Percentiles rank a stretch among this genome's conserved stretches.
Conservation (phyloP, 2,888 invertebrate species). For the Cremastinae sp. region DNA sequence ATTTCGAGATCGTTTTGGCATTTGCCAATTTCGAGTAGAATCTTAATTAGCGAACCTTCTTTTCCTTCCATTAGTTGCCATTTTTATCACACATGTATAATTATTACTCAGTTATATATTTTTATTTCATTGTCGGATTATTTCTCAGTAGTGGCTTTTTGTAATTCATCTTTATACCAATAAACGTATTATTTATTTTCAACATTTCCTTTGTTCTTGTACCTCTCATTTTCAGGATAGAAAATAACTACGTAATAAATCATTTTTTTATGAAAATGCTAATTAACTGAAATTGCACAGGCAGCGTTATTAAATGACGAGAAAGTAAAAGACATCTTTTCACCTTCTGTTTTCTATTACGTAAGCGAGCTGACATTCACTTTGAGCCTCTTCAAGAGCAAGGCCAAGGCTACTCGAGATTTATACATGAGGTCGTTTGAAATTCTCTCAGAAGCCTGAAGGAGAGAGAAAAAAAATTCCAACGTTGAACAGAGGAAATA, state of each 20-base stretch:
- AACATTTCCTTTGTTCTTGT: no score
- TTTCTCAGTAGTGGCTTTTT: no score
- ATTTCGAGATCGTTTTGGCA: conserved; percentile 85
- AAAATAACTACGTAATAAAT: no score
- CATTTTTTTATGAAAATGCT: conserved; percentile 4
- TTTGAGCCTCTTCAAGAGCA: conserved; percentile 58
- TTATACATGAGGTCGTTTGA: no score
- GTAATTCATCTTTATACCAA: no score
- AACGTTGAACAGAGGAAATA: not conserved
- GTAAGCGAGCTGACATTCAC: conserved; percentile 43
- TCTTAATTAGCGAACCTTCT: conserved; percentile 11
- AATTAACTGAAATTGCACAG: not conserved
- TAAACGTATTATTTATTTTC: no score
- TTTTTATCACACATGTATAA: not conserved
- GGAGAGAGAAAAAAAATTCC: no score
- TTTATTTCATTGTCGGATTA: not conserved
- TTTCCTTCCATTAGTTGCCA: not conserved
- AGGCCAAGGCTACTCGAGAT: conserved; percentile 69
- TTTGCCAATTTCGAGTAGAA: conserved; percentile 80
- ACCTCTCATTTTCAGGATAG: no score
- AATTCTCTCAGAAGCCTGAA: not conserved
- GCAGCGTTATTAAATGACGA: not conserved
- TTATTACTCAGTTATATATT: not conserved
- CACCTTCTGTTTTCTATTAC: conserved; percentile 29
- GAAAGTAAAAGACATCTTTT: conserved; percentile 22